A percentile compares a stretch with the other conserved stretches of the same genome.
phyloP scores from a whole-genome alignment of 2,888 invertebrate species.

The Torymus aiolomorphi region DNA sequence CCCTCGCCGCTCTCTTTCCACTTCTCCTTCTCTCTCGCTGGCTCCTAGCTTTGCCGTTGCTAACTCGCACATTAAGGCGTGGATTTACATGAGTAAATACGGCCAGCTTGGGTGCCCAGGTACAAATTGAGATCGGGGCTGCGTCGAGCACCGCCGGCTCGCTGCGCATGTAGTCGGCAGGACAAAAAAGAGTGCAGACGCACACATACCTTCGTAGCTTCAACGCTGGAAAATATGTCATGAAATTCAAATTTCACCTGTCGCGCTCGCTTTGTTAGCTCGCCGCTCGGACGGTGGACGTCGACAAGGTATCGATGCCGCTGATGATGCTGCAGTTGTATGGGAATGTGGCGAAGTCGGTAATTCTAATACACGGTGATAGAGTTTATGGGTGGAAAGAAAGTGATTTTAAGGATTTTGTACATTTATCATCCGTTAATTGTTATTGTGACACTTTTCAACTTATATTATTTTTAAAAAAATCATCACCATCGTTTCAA shows the following conservation, averaged over 20 bases:
- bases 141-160: slow-evolving; percentile 16
- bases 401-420: too few relatives aligned
- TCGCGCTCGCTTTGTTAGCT: slow-evolving; percentile 20
- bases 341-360: too few relatives aligned
- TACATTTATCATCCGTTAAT: too few relatives aligned
- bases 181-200: background rate
- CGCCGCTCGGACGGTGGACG: slow-evolving; percentile 24
- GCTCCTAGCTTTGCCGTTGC: slow-evolving; percentile 46
- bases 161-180: slow-evolving; percentile 4
- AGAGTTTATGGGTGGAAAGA: too few relatives aligned
- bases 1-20: slow-evolving; percentile 14
- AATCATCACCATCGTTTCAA: too few relatives aligned
- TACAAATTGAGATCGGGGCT: slow-evolving; percentile 68
- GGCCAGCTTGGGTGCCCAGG: slow-evolving; percentile 54
- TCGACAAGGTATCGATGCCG: background rate
- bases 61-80: slow-evolving; percentile 60
- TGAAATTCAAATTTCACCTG: slow-evolving; percentile 48
- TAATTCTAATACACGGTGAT: too few relatives aligned
- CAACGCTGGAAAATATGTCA: slow-evolving; percentile 17
- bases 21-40: slow-evolving; percentile 7
- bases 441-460: too few relatives aligned
- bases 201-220: background rate
- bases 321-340: background rate
- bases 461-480: too few relatives aligned
- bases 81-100: slow-evolving; percentile 68